phyloP scores from a whole-genome alignment of 2,888 invertebrate genomes.

The Sipha maydis region DNA sequence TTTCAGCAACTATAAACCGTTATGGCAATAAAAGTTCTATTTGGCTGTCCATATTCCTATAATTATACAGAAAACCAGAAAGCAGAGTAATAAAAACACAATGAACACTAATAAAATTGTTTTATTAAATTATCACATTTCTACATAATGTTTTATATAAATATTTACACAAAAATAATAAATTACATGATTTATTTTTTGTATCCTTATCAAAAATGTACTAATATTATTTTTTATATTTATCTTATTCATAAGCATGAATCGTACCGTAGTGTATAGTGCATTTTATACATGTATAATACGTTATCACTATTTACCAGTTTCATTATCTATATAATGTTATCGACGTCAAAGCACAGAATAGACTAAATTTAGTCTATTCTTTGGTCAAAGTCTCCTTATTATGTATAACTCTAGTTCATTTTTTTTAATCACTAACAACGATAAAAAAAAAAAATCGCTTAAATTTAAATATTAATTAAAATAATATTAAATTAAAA shows the following conservation, averaged over 20 bases:
- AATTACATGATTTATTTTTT: background rate
- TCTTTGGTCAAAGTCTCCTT: no score
- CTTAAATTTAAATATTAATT: no score
- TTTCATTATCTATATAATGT: no score
- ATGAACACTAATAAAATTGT: background rate
- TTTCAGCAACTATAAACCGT: constrained; percentile 56
- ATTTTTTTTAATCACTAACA: no score
- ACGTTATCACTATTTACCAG: no score
- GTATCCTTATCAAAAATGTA: background rate
- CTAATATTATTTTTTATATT: background rate
- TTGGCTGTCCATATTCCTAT: background rate
- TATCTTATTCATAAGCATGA: background rate
- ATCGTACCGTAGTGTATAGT: background rate
- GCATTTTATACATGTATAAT: background rate
- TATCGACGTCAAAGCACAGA: background rate
- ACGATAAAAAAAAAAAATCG: no score
- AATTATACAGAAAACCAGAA: background rate
- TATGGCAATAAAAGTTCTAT: constrained; percentile 35
- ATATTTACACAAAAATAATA: constrained; percentile 5
- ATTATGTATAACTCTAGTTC: background rate
- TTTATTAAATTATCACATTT: constrained; percentile 28
- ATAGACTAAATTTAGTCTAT: no score
- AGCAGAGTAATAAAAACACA: background rate
- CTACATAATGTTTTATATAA: background rate
- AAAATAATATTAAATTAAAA: no score